A percentile compares a stretch with the other conserved stretches of the same genome.
Evolutionary conservation across 2,113 vertebrate genomes (phyloP).

Genomic region (Gadus chalcogrammus): DNA sequence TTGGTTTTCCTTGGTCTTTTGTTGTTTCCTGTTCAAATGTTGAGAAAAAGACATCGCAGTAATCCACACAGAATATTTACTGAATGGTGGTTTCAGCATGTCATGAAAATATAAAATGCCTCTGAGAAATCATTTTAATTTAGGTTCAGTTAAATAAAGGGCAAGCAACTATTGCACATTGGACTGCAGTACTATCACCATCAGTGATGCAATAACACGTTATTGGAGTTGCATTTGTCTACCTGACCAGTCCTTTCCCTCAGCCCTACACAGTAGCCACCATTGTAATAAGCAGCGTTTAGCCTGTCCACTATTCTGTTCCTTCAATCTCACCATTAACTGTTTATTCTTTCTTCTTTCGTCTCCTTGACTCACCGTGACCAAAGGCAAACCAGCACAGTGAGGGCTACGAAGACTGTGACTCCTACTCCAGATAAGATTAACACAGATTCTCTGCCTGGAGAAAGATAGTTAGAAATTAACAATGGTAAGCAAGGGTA

Average conservation of each 20-base stretch:
- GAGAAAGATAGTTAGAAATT: neutral
- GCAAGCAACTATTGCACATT: too few species aligned
- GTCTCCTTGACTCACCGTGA: slow-evolving; percentile 44
- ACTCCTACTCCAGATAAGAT: slow-evolving; percentile 34
- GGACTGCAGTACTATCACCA: too few species aligned
- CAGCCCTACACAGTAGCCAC: neutral
- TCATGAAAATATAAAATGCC: too few species aligned
- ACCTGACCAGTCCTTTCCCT: neutral
- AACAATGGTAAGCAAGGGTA: neutral
- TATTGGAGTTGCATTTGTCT: neutral
- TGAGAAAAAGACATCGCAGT: neutral
- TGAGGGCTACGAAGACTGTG: slow-evolving; percentile 13
- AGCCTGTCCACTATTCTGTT: neutral
- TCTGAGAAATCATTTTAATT: too few species aligned
- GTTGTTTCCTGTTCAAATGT: slow-evolving; percentile 36
- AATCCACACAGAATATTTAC: neutral
- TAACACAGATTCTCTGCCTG: neutral
- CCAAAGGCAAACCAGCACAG: slow-evolving; percentile 18
- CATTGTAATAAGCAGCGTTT: neutral
- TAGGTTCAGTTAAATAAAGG: too few species aligned
- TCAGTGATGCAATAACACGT: too few species aligned
- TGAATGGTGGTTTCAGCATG: too few species aligned
- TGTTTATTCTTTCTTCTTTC: too few species aligned
- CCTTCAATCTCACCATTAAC: too few species aligned
- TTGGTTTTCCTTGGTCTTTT: neutral